These are phyloP conservation scores for Lasioglossum figueresi DNA, from an alignment of 2,888 invertebrate genomes.

Conservation along the genomic window DNA sequence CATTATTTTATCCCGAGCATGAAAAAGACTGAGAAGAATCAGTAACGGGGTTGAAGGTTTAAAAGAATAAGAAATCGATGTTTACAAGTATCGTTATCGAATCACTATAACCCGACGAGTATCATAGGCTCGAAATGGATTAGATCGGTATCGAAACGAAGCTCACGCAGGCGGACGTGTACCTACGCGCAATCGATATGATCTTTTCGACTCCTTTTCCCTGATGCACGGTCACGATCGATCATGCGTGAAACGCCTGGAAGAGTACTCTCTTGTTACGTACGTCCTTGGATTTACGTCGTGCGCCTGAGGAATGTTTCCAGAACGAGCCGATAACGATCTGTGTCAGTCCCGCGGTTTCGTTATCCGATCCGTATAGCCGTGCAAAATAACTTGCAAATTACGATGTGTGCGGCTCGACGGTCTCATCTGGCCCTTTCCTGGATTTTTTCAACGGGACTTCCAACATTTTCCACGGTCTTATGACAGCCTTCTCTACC, in stretches of 20 bases:
- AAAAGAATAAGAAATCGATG: not conserved
- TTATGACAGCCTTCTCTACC: conserved; percentile 42
- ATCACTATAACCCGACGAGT: conserved; percentile 3
- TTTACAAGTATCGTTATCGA: conserved; percentile 1
- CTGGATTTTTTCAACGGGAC: conserved; percentile 41
- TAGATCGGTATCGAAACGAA: conserved; percentile 38
- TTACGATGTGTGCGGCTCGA: conserved; percentile 62
- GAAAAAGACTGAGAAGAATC: not conserved
- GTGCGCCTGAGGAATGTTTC: conserved; percentile 69
- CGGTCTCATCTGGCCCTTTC: conserved; percentile 45
- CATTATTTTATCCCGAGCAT: no score
- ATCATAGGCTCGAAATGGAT: conserved; percentile 28
- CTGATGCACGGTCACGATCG: conserved; percentile 46
- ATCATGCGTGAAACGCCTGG: conserved; percentile 69
- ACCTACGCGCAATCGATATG: conserved; percentile 35
- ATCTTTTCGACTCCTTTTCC: conserved; percentile 48
- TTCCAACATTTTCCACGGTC: conserved; percentile 47
- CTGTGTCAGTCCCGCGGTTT: conserved; percentile 67
- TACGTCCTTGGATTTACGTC: conserved; percentile 57
- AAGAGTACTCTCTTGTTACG: conserved; percentile 66
- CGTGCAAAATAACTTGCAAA: conserved; percentile 70
- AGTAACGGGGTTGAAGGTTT: not conserved
- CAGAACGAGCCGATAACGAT: conserved; percentile 71
- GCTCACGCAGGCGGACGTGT: conserved; percentile 10
- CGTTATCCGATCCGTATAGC: conserved; percentile 71